These are phyloP conservation scores for Drosophila ananassae DNA, from an alignment of 1,140 invertebrate species.

Conservation along the genomic window DNA sequence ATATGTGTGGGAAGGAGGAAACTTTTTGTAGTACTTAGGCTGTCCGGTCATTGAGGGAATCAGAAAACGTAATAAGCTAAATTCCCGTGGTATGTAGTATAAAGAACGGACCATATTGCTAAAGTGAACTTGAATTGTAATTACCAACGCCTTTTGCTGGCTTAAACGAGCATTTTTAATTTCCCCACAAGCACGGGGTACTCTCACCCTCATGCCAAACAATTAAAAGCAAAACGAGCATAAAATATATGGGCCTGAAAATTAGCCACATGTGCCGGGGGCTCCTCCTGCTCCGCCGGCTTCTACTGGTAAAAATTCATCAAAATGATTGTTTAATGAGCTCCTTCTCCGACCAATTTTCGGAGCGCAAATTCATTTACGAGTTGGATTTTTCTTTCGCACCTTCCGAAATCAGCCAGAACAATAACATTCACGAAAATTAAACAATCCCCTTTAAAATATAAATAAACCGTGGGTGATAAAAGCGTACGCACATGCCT, in stretches of 20 bases:
- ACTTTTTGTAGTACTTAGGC: background rate
- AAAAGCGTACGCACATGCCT: slow-evolving; percentile 22
- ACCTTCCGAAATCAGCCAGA: slow-evolving; percentile 51
- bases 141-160: slow-evolving; percentile 65
- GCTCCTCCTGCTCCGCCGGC: background rate
- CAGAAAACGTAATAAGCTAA: slow-evolving; percentile 42
- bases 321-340: slow-evolving; percentile 82
- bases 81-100: slow-evolving; percentile 23
- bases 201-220: slow-evolving; percentile 24
- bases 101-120: slow-evolving; percentile 7
- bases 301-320: slow-evolving; percentile 50
- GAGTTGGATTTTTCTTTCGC: slow-evolving; percentile 61
- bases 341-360: slow-evolving; percentile 27
- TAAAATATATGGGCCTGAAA: slow-evolving; percentile 64
- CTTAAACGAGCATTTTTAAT: slow-evolving; percentile 64
- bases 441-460: slow-evolving; percentile 62
- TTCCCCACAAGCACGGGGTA: slow-evolving; percentile 35
- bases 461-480: slow-evolving; percentile 58
- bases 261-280: slow-evolving; percentile 56
- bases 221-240: slow-evolving; percentile 62
- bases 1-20: slow-evolving; percentile 20
- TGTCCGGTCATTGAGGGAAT: slow-evolving; percentile 6
- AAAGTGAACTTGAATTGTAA: slow-evolving; percentile 79
- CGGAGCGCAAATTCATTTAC: slow-evolving; percentile 50
- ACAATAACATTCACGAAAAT: slow-evolving; percentile 43